Conservation (phyloP, 2,888 invertebrate species). For the Amphipyra berbera region DNA sequence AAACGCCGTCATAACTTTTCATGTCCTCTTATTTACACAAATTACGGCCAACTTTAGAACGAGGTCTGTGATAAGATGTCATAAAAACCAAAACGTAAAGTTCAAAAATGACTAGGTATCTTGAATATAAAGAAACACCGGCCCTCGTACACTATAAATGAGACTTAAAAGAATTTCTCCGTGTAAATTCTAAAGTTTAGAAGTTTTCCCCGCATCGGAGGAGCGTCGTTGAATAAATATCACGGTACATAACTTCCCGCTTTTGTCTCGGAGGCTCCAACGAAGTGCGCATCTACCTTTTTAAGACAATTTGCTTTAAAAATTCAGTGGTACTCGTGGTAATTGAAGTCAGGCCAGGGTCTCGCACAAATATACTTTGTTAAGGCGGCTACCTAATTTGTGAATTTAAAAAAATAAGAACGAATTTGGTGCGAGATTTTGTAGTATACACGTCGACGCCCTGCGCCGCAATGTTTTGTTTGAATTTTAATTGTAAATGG, state of each 20-base stretch:
- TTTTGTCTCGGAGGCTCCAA: slow-evolving; percentile 52
- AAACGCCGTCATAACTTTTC: slow-evolving; percentile 11
- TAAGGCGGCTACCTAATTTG: slow-evolving; percentile 49
- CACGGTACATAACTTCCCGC: slow-evolving; percentile 62
- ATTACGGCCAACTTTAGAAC: slow-evolving; percentile 26
- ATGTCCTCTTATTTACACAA: slow-evolving; percentile 26
- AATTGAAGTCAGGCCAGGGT: slow-evolving; percentile 52
- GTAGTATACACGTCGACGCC: slow-evolving; percentile 1
- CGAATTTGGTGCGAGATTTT: slow-evolving; percentile 25
- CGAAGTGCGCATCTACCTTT: slow-evolving; percentile 53
- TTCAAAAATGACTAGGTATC: slow-evolving; percentile 34
- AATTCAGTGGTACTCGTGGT: slow-evolving; percentile 53
- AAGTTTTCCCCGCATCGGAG: slow-evolving; percentile 44
- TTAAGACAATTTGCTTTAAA: slow-evolving; percentile 59
- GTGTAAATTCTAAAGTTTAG: slow-evolving; percentile 56
- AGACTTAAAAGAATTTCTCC: slow-evolving; percentile 49
- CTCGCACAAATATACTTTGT: slow-evolving; percentile 43
- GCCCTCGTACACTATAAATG: slow-evolving; percentile 49
- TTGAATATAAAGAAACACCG: slow-evolving; percentile 32
- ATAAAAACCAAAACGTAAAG: slow-evolving; percentile 44
- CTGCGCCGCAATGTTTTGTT: slow-evolving; percentile 25
- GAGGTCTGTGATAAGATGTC: slow-evolving; percentile 36
- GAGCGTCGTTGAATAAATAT: slow-evolving; percentile 65
- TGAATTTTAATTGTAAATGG: slow-evolving; percentile 44
- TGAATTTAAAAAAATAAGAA: slow-evolving; percentile 35